Evolutionary conservation across 2,888 invertebrate genomes (phyloP), one percentile per base, ranked within the genome.

Genomic region (Hypercompe scribonia): DNA sequence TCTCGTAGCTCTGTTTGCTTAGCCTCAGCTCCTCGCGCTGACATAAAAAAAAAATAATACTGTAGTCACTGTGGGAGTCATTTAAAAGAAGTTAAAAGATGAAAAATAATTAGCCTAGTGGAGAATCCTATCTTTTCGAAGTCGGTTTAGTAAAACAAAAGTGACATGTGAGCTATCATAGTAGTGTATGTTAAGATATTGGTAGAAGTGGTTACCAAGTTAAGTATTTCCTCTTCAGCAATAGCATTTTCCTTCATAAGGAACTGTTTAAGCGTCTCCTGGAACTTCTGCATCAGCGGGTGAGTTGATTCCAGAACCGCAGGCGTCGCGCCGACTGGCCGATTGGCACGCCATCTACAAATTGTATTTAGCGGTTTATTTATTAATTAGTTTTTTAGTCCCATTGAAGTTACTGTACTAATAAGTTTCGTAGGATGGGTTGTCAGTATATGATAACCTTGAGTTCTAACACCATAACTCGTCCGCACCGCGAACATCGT

Each of bases 231-330:
- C 74, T 96, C 96, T 65, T 96, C 95, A 0, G 98, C 95, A 72
- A 96, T 96, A 33, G 96, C 93, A 84, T 97, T 97, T 78, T 97
- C 97, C 71, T 96, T 96, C 66, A 96, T 86, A 0, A 98, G 94
- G 89, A 97, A 97, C 61, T 96, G 93, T 81, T 96, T 96, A 3
- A 98, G 94, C 0, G 97, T 96, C 77, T 96, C 93, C 93, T 98
- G 98, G 91, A 98, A 98, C 83, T 96, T 96, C 83, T 96, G 96
- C 96, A 98, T 96, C 68, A 98, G 94, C 0, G 97, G 97, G 90
- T 98, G 98, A 71, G 97, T 96, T 0, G 98, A 96, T 76, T 97
- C 96, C 78, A 98, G 91, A 50, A 97, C 96, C 7, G 96, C 95
- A 0, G 96, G 94, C 93, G 95, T 88, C 28, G 91, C 90, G 24